Percentiles rank a stretch among this genome's conserved stretches.
Evolutionary conservation across 2,888 invertebrate species (phyloP).

Genomic region (Petrolisthes cinctipes): DNA sequence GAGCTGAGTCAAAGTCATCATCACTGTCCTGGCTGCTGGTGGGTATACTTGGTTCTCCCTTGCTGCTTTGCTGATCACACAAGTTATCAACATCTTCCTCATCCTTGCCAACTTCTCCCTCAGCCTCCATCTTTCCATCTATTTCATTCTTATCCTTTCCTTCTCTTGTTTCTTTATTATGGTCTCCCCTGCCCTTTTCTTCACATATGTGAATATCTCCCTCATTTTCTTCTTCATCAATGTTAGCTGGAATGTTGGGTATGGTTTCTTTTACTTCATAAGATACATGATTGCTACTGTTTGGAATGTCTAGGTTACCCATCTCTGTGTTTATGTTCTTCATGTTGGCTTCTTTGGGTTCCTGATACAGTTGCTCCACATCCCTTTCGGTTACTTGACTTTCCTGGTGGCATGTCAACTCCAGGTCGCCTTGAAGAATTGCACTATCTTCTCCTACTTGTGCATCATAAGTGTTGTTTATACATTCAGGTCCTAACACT

Average conservation of each 20-base stretch:
- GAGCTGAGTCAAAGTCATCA: constrained; percentile 55
- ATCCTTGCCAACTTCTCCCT: constrained; percentile 6
- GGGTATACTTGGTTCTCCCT: too few relatives aligned
- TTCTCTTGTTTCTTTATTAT: background rate
- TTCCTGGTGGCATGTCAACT: background rate
- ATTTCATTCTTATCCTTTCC: background rate
- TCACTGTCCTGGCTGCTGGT: constrained; percentile 43
- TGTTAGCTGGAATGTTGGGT: background rate
- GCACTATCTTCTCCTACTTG: background rate
- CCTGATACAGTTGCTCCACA: too few relatives aligned
- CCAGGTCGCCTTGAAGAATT: background rate
- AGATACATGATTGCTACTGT: background rate
- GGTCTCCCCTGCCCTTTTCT: background rate
- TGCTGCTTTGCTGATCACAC: background rate
- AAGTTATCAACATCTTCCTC: background rate
- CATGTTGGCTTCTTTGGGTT: too few relatives aligned
- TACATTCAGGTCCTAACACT: background rate
- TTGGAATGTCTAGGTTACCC: background rate
- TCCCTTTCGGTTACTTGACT: too few relatives aligned
- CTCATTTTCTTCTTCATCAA: background rate
- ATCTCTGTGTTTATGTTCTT: background rate
- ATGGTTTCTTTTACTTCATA: background rate
- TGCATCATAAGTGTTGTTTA: background rate
- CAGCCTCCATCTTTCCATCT: background rate
- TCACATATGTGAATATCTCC: background rate